These are phyloP conservation scores for Morpho helenor DNA, from an alignment of 2,888 invertebrate species.

Conservation along the genomic window DNA sequence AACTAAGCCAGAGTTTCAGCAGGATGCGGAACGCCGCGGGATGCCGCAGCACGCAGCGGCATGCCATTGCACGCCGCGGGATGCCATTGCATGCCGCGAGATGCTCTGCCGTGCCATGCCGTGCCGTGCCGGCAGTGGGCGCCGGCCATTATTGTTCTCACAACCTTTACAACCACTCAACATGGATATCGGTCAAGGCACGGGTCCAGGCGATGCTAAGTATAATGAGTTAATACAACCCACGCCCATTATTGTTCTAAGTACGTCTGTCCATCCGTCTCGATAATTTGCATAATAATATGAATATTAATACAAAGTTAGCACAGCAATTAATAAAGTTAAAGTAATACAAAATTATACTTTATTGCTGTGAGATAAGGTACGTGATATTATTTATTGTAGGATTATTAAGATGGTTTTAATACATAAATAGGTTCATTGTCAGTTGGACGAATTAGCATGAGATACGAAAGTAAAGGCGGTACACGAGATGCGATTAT, in stretches of 20 bases:
- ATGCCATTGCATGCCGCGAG: no score
- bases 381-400: not conserved
- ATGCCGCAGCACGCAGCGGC: no score
- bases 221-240: slow-evolving; percentile 69
- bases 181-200: slow-evolving; percentile 74
- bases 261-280: slow-evolving; percentile 57
- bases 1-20: no score
- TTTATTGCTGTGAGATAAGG: slow-evolving; percentile 25
- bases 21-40: no score
- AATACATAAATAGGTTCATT: slow-evolving; percentile 66
- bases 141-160: slow-evolving; percentile 30
- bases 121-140: no score
- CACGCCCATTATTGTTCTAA: slow-evolving; percentile 73
- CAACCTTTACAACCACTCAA: slow-evolving; percentile 40
- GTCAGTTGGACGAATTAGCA: slow-evolving; percentile 71
- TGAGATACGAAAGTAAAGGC: slow-evolving; percentile 69
- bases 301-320: slow-evolving; percentile 48
- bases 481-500: slow-evolving; percentile 47
- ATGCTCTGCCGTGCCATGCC: no score
- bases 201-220: slow-evolving; percentile 55
- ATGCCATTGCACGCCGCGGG: no score
- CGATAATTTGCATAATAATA: slow-evolving; percentile 63
- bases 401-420: slow-evolving; percentile 30
- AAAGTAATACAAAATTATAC: slow-evolving; percentile 14
- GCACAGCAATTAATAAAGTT: slow-evolving; percentile 4